phyloP scores from a whole-genome alignment of 2,797 vertebrate genomes.

The Micropoecilia bifurca region DNA sequence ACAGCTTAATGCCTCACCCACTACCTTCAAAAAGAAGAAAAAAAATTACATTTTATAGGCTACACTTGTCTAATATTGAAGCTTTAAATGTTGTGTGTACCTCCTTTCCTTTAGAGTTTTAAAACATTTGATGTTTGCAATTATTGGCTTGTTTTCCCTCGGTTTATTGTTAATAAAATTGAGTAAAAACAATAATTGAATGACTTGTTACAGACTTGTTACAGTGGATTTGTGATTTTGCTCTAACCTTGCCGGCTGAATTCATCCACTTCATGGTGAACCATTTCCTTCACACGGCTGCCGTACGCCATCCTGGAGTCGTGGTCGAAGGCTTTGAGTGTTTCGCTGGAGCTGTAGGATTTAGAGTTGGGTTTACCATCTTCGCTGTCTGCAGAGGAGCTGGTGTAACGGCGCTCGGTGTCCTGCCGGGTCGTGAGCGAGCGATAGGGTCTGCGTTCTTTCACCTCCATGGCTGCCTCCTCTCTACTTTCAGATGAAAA shows the following conservation, averaged over 20 bases:
- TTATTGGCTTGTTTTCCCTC: too few relatives aligned
- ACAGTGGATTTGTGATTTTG: neutral
- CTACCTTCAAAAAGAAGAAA: too few relatives aligned
- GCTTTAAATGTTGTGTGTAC: too few relatives aligned
- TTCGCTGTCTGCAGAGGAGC: slow-evolving; percentile 94
- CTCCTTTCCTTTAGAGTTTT: too few relatives aligned
- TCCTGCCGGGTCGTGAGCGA: slow-evolving; percentile 94
- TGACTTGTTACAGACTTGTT: too few relatives aligned
- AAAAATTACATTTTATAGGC: too few relatives aligned
- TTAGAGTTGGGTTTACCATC: slow-evolving; percentile 92
- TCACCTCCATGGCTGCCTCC: slow-evolving; percentile 93
- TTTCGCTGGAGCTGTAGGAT: slow-evolving; percentile 99
- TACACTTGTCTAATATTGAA: too few relatives aligned
- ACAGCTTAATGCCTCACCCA: too few relatives aligned
- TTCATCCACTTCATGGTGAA: slow-evolving; percentile 95
- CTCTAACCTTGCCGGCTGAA: slow-evolving; percentile 90
- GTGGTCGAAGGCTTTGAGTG: slow-evolving; percentile 97
- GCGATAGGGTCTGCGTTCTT: slow-evolving; percentile 96
- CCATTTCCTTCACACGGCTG: slow-evolving; percentile 92
- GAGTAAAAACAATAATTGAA: too few relatives aligned
- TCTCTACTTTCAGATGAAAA: slow-evolving; percentile 83
- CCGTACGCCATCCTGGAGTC: slow-evolving; percentile 91
- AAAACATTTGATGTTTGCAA: too few relatives aligned
- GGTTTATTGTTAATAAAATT: too few relatives aligned
- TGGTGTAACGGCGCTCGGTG: slow-evolving; percentile 93